phyloP scores from a whole-genome alignment of 2,888 invertebrate genomes.

The Eulithis prunata region DNA sequence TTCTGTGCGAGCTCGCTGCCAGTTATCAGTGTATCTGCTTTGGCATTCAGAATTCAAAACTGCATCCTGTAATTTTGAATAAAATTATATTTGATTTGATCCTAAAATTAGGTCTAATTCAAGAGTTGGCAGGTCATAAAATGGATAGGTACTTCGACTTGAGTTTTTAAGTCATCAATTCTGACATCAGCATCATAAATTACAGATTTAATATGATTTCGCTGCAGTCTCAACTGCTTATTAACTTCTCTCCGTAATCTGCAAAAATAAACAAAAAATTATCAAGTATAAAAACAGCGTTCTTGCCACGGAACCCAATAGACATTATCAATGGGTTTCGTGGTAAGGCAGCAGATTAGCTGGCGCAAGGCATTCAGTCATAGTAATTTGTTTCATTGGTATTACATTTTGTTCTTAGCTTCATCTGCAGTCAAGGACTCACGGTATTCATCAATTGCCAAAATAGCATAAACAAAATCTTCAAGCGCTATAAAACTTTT shows the following conservation, averaged over 20 bases:
- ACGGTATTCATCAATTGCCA: conserved; percentile 37
- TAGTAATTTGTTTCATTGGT: no score
- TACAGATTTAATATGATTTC: conserved; percentile 63
- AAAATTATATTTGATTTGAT: no score
- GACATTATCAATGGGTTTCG: no score
- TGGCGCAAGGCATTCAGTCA: no score
- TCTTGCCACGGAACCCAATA: no score
- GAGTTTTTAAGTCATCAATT: conserved; percentile 54
- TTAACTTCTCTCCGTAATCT: conserved; percentile 59
- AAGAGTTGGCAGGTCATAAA: no score
- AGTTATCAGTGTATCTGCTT: conserved; percentile 62
- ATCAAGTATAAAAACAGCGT: no score
- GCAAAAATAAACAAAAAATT: conserved; percentile 20
- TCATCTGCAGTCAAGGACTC: conserved; percentile 52
- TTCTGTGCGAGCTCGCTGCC: conserved; percentile 70
- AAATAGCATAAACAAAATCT: conserved; percentile 38
- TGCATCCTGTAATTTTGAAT: conserved; percentile 45
- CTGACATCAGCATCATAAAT: conserved; percentile 60
- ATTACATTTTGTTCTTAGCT: conserved; percentile 52
- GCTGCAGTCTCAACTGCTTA: conserved; percentile 60
- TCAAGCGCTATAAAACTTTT: conserved; percentile 44
- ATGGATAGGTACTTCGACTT: conserved; percentile 56
- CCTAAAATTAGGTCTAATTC: no score
- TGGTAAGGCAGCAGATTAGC: no score
- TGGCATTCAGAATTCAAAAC: conserved; percentile 50